Conservation (phyloP, 2,888 invertebrate species). For the Acleris cristana region DNA sequence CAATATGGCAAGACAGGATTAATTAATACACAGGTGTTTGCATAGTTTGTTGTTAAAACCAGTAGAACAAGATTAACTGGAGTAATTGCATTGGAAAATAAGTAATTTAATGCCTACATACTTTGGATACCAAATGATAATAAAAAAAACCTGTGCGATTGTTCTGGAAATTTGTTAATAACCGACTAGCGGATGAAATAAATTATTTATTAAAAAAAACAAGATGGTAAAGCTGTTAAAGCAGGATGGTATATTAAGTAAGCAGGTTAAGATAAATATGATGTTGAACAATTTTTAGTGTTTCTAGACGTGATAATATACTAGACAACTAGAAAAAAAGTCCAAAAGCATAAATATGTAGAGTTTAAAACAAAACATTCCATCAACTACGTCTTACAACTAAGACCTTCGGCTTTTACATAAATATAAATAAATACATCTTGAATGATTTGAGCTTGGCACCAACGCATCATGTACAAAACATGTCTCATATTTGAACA, state of each 20-base stretch:
- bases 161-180: no score
- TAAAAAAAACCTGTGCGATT: no score
- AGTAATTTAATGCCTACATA: not conserved
- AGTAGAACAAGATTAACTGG: not conserved
- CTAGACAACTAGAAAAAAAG: no score
- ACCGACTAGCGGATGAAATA: no score
- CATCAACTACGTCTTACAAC: not conserved
- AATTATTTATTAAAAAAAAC: no score
- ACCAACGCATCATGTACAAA: conserved; percentile 12
- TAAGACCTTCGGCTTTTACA: not conserved
- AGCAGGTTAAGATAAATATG: no score
- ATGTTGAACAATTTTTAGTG: no score
- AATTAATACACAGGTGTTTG: conserved; percentile 27
- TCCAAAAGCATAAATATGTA: no score
- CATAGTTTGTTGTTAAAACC: conserved; percentile 8
- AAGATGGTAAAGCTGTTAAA: no score
- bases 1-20: conserved; percentile 14
- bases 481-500: conserved; percentile 26
- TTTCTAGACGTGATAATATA: no score
- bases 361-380: no score
- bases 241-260: no score
- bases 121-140: not conserved
- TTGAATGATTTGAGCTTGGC: not conserved
- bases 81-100: not conserved
- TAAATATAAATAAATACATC: conserved; percentile 8